Base-by-base conservation (phyloP, 2,888 invertebrate genomes). In the Cryptus viduatorius region DNA sequence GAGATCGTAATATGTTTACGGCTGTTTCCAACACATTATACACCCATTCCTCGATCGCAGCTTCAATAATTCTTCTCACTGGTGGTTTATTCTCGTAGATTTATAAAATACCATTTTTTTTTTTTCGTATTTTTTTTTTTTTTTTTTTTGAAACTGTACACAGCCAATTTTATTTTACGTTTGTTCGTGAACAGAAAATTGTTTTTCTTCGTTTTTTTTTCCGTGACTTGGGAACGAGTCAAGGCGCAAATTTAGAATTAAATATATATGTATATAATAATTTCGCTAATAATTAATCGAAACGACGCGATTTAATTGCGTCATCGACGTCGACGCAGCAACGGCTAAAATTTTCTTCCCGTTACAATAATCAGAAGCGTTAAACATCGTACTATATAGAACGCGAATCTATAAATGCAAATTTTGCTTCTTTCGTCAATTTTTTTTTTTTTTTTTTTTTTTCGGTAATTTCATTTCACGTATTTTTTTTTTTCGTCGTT, bases 71-170 rank as follows among this genome's bases (percentile, higher is more conserved):
- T 59, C 73, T 80, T 64, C 42, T 73, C 61, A 31, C 73, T 75
- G 65, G 84, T 84, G 81, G 56, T 84, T 80, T 67, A 65, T 71
- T 76, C 46, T 31, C 77, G 67, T 83, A 86, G 59, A 82, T 78
- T 82, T 83, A 82, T 79, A 82, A 84, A 86, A 82, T 84, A 86
- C 80, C 82, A 61, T 73, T 71, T 72, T 67, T 79, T 68, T 53
- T 2, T 56, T 4, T 37, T 37, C 37, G 7, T 37, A 7, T 37
- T 4, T 53, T 19, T 53, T 53, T 3, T 8, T 16, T 10, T 53
- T 10, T 56, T 56, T n/a, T 56, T 56, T 56, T 56, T 79, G 77
- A 67, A 78, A 77, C 81, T 85, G 84, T 83, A 86, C 86, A 86
- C 86, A 86, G 86, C 86, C 86, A 76, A 84, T 86, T 84, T 46